phyloP scores from a whole-genome alignment of 1,140 invertebrate species.

The Whitmania pigra region DNA sequence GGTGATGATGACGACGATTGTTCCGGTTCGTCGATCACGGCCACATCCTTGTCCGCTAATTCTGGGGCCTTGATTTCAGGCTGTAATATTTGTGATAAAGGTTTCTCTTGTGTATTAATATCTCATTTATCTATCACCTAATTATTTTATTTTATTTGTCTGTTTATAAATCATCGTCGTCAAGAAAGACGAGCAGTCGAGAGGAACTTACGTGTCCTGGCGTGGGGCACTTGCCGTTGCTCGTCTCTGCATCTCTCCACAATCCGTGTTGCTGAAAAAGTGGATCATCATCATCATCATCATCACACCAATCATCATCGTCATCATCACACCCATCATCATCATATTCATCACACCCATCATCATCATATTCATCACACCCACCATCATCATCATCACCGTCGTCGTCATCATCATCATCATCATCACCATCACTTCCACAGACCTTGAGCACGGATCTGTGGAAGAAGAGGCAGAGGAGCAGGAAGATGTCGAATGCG shows the following conservation, averaged over 20 bases:
- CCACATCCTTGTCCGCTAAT: not conserved
- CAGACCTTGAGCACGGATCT: constrained; percentile 55
- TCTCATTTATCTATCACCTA: too few relatives aligned
- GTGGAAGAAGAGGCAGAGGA: constrained; percentile 90
- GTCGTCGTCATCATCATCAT: not conserved
- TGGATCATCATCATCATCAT: too few relatives aligned
- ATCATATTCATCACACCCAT: not conserved
- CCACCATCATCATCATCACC: not conserved
- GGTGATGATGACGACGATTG: not conserved
- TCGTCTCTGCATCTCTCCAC: constrained; percentile 61
- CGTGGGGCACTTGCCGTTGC: constrained; percentile 3
- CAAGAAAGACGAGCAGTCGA: too few relatives aligned
- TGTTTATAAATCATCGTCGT: too few relatives aligned
- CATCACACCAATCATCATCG: too few relatives aligned
- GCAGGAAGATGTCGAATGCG: constrained; percentile 70
- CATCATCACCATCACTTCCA: not conserved
- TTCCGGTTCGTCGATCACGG: not conserved
- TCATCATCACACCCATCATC: too few relatives aligned
- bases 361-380: not conserved
- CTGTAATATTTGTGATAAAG: not conserved
- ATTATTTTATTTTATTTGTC: too few relatives aligned
- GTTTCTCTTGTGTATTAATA: too few relatives aligned
- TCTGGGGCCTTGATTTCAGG: not conserved
- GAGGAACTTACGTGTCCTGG: too few relatives aligned
- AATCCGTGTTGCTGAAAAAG: constrained; percentile 64